Conservation (phyloP, 2,888 invertebrate species). For the Platycnemis pennipes region DNA sequence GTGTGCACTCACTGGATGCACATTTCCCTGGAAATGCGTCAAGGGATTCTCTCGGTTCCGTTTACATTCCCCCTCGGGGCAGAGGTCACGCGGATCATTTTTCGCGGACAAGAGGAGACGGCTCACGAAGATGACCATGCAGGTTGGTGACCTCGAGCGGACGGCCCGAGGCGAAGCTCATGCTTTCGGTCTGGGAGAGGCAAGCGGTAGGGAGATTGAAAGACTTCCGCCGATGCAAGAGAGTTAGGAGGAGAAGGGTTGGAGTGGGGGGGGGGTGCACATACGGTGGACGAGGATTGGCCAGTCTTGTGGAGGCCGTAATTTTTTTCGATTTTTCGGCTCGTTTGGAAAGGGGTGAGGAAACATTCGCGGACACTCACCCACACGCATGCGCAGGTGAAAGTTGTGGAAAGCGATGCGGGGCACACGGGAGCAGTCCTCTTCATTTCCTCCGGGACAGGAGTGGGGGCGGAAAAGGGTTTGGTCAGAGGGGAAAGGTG, state of each 20-base stretch:
- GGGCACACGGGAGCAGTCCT: constrained; percentile 17
- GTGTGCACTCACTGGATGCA: background rate
- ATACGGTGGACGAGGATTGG: background rate
- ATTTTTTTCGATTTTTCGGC: background rate
- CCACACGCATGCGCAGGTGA: constrained; percentile 56
- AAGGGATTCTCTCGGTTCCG: background rate
- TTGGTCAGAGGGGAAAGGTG: background rate
- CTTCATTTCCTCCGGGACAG: background rate
- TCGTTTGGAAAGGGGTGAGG: background rate
- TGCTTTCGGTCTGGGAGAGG: background rate
- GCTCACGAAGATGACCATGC: background rate
- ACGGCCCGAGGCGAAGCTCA: background rate
- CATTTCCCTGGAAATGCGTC: background rate
- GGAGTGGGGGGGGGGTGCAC: background rate
- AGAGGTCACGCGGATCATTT: background rate
- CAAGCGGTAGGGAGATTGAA: background rate
- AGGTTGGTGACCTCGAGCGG: background rate
- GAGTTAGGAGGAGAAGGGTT: background rate
- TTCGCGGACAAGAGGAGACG: background rate
- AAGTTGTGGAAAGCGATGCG: constrained; percentile 56
- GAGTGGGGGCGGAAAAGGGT: background rate
- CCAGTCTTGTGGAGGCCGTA: background rate
- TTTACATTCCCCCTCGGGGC: background rate
- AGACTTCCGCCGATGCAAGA: background rate
- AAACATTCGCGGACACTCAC: background rate